Percentiles rank a stretch among this genome's conserved stretches.
Conservation (phyloP, 2,888 invertebrate genomes). For the Anorthoa munda region DNA sequence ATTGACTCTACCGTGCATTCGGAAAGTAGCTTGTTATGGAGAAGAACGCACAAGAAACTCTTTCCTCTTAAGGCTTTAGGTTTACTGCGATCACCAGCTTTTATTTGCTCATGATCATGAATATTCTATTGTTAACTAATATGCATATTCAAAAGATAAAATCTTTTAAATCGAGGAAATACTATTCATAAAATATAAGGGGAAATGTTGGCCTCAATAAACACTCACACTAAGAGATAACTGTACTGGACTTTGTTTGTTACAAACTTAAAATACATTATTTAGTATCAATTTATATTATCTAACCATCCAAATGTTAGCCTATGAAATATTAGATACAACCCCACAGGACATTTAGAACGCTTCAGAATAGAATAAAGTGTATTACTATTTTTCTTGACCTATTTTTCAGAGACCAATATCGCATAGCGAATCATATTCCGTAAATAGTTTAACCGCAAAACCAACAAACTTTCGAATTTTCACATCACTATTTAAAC, state of each 20-base stretch:
- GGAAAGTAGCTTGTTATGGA: no score
- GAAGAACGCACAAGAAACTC: no score
- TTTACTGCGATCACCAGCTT: not conserved
- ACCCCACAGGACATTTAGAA: slow-evolving; percentile 12
- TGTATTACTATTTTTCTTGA: not conserved
- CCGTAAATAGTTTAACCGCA: slow-evolving; percentile 5
- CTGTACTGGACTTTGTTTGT: slow-evolving; percentile 30
- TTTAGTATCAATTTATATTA: slow-evolving; percentile 10
- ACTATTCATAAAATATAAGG: slow-evolving; percentile 24
- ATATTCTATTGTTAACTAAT: not conserved
- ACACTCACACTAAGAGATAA: slow-evolving; percentile 25
- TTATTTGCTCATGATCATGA: not conserved
- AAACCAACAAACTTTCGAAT: not conserved
- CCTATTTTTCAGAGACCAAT: not conserved
- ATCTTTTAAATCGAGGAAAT: not conserved
- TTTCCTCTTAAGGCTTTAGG: no score
- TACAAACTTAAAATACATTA: not conserved
- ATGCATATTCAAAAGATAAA: not conserved
- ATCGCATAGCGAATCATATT: not conserved
- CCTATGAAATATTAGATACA: slow-evolving; percentile 15
- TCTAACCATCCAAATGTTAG: not conserved
- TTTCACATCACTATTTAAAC: slow-evolving; percentile 8
- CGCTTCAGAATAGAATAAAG: not conserved
- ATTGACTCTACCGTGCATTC: no score
- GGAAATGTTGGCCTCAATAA: slow-evolving; percentile 56